Percentiles rank a stretch among this genome's conserved stretches.
Conservation (phyloP, 2,797 vertebrate genomes). For the Malacoctenus gilli region DNA sequence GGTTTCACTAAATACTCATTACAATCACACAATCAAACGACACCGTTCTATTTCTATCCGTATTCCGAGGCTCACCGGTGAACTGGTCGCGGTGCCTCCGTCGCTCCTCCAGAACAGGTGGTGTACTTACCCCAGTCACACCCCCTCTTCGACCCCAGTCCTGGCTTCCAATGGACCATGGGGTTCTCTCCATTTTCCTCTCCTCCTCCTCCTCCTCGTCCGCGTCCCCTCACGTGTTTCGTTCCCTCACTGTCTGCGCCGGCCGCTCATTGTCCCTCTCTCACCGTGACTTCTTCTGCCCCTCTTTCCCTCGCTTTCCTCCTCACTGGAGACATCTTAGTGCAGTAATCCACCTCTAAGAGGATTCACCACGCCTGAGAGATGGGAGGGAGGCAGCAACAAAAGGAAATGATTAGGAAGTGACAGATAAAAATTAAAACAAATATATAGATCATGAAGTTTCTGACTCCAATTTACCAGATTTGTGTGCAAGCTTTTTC, state of each 20-base stretch:
- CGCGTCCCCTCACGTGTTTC: conserved; percentile 16
- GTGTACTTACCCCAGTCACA: conserved; percentile 56
- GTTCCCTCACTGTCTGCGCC: conserved; percentile 27
- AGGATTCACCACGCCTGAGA: conserved; percentile 75
- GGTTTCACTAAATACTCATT: not conserved
- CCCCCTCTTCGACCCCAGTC: conserved; percentile 47
- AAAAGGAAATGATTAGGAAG: conserved; percentile 25
- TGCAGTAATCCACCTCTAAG: conserved; percentile 81
- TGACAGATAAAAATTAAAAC: conserved; percentile 16
- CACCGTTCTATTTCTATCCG: too few relatives aligned
- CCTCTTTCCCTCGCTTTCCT: conserved; percentile 13
- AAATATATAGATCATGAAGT: not conserved
- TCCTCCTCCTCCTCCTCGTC: conserved; percentile 15
- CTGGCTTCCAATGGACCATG: conserved; percentile 44
- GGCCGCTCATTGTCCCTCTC: conserved; percentile 19
- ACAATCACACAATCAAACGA: too few relatives aligned
- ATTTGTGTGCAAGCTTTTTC: too few relatives aligned
- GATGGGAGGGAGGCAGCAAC: conserved; percentile 38
- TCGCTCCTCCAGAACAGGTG: not conserved
- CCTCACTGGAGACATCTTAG: conserved; percentile 70
- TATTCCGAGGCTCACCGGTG: too few relatives aligned
- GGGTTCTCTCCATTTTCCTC: conserved; percentile 60
- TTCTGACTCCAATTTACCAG: not conserved
- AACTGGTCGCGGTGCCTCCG: too few relatives aligned
- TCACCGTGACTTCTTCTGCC: not conserved